Percentiles rank a stretch among this genome's conserved stretches.
These are phyloP conservation scores for Gallinago jamesoni DNA, from an alignment of 2,113 vertebrate genomes.

Conservation along the genomic window DNA sequence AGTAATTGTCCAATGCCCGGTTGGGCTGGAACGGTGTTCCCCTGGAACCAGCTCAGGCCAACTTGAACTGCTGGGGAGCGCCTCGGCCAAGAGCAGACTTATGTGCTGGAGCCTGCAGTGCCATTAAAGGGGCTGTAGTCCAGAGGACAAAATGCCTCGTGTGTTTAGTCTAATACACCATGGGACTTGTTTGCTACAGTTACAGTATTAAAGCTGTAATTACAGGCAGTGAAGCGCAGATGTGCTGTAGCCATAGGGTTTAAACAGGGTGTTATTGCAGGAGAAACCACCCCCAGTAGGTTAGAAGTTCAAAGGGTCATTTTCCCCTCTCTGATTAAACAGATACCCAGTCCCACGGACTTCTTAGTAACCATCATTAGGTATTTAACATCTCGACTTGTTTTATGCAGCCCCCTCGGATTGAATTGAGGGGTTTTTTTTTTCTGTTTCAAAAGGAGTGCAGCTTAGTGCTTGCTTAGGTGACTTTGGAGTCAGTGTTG, in stretches of 20 bases:
- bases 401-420: background rate
- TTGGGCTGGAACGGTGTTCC: conserved; percentile 73
- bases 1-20: conserved; percentile 72
- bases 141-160: conserved; percentile 62
- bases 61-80: conserved; percentile 46
- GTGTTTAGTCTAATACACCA: conserved; percentile 59
- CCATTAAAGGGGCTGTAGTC: conserved; percentile 67
- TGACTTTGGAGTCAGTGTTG: background rate
- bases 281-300: conserved; percentile 67
- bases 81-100: conserved; percentile 71
- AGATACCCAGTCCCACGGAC: background rate
- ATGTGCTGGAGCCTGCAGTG: conserved; percentile 75
- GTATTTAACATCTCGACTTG: conserved; percentile 10
- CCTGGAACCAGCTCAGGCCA: conserved; percentile 74
- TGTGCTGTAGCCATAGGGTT: conserved; percentile 61
- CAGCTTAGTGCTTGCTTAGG: background rate
- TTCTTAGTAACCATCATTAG: conserved; percentile 40
- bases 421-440: background rate
- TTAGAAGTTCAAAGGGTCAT: conserved; percentile 75
- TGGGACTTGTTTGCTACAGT: conserved; percentile 71
- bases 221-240: conserved; percentile 75
- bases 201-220: conserved; percentile 75
- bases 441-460: background rate
- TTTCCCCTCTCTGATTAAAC: conserved; percentile 45
- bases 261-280: conserved; percentile 61